Base-by-base conservation (phyloP, 1,140 invertebrate species). In the Bombus waltoni region DNA sequence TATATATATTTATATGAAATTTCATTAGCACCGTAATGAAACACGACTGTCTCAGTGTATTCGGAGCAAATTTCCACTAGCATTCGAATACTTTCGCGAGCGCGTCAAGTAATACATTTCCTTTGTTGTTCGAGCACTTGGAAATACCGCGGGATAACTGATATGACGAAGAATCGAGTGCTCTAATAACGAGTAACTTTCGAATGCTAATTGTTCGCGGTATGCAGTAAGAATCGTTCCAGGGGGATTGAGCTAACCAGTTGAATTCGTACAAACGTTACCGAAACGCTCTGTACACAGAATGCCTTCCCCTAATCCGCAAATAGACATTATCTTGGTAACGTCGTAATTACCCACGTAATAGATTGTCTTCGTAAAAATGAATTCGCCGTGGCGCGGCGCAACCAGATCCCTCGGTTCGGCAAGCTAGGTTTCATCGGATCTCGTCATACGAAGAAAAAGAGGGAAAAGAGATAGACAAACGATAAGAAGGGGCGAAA, bases 251-350 rank as follows among this genome's bases (percentile, higher is more conserved):
- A 40, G 28, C 25, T 22, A 32, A 32, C 59, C 35, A 28, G 57
- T 78, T 42, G 59, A 78, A 78, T 42, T 78, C 38, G 38, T 32
- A 32, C 9, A 5, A 65, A 42, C 75, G 57, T 40, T 78, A 5
- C 59, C 15, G 32, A 38, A 75, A 75, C 73, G 25, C 32, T 35
- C n/a, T 32, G 59, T 25, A 78, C 59, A 66, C 62, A 44, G 3
- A n/a, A 32, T 2, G 22, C 57, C 35, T 40, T 66, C 59, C 53
- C 11, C 65, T 66, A 68, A 78, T 78, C 59, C 76, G n/a, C 59
- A 65, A 78, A 78, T 40, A 76, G 74, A 59, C 74, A 28, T 76
- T 65, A 77, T 77, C 57, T 42, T 44, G 10, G 59, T n/a, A 66
- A 78, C 40, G 40, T 65, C 18, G 32, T 44, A 65, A 78, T 78